phyloP scores from a whole-genome alignment of 1,140 invertebrate species.

The Drosophila azteca region DNA sequence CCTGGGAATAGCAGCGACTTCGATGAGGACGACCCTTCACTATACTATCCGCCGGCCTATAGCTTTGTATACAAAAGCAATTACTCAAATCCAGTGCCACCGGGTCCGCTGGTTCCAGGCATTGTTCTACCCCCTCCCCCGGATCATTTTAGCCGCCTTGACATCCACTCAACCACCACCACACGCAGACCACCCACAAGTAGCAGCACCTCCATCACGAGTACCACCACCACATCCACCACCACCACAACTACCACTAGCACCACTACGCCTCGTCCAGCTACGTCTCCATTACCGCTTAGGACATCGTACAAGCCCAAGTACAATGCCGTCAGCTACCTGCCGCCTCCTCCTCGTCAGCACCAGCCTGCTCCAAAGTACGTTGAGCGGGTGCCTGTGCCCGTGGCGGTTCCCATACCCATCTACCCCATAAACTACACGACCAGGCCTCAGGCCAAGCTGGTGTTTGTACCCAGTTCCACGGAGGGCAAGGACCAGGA shows the following conservation, averaged over 20 bases:
- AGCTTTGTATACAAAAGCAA: slow-evolving; percentile 92
- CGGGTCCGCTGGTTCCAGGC: slow-evolving; percentile 93
- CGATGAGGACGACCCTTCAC: slow-evolving; percentile 94
- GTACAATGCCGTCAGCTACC: slow-evolving; percentile 58
- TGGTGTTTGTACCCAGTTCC: slow-evolving; percentile 69
- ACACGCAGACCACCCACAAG: slow-evolving; percentile 32
- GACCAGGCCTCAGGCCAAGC: slow-evolving; percentile 34
- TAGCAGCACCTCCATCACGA: slow-evolving; percentile 26
- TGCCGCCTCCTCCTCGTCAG: slow-evolving; percentile 20
- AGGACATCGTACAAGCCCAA: slow-evolving; percentile 40
- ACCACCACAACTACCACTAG: slow-evolving; percentile 15
- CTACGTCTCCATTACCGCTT: slow-evolving; percentile 7
- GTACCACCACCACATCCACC: slow-evolving; percentile 31
- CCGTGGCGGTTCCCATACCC: slow-evolving; percentile 75
- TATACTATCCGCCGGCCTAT: slow-evolving; percentile 95
- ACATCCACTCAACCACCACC: slow-evolving; percentile 25
- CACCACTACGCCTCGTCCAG: not conserved
- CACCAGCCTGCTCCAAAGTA: slow-evolving; percentile 40
- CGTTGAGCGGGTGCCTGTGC: slow-evolving; percentile 70
- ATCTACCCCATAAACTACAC: slow-evolving; percentile 74
- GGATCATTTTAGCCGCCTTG: slow-evolving; percentile 89
- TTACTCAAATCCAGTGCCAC: slow-evolving; percentile 90
- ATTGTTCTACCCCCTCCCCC: slow-evolving; percentile 94
- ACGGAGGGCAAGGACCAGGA: slow-evolving; percentile 43
- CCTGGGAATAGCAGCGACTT: slow-evolving; percentile 84